phyloP scores from a whole-genome alignment of 2,797 vertebrate genomes.

The Triplophysa yarkandensis region DNA sequence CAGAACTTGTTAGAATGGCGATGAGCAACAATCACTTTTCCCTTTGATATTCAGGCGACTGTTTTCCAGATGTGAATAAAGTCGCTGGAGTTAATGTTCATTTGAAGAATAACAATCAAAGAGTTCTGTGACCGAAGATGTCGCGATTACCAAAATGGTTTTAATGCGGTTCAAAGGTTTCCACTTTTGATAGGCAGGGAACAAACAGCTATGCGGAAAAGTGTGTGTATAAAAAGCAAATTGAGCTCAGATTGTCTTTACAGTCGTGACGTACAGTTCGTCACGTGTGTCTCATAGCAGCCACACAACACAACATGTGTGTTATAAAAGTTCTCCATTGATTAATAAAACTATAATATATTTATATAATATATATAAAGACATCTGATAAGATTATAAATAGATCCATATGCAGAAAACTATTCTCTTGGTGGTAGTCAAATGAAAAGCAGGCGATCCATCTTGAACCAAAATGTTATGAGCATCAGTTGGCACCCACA shows the following conservation, averaged over 20 bases:
- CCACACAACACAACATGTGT: background rate
- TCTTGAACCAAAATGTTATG: background rate
- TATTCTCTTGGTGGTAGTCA: background rate
- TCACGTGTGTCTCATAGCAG: background rate
- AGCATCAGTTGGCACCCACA: background rate
- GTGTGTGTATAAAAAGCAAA: background rate
- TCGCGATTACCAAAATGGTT: background rate
- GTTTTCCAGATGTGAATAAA: background rate
- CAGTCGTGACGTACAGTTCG: background rate
- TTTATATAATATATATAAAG: too few species aligned
- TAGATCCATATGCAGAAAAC: background rate
- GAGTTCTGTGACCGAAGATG: conserved; percentile 3
- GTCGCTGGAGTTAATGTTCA: background rate
- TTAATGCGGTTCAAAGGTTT: conserved; percentile 5
- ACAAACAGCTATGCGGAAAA: conserved; percentile 23
- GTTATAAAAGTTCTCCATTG: background rate
- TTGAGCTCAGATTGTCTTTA: background rate
- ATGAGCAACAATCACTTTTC: background rate
- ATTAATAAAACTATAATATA: background rate
- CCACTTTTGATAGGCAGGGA: background rate
- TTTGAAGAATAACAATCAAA: conserved; percentile 1
- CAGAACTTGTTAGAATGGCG: background rate
- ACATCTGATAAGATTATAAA: background rate
- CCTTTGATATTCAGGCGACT: background rate
- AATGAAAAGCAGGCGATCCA: background rate